phyloP scores from a whole-genome alignment of 1,140 invertebrate species.

The Chionoecetes opilio region DNA sequence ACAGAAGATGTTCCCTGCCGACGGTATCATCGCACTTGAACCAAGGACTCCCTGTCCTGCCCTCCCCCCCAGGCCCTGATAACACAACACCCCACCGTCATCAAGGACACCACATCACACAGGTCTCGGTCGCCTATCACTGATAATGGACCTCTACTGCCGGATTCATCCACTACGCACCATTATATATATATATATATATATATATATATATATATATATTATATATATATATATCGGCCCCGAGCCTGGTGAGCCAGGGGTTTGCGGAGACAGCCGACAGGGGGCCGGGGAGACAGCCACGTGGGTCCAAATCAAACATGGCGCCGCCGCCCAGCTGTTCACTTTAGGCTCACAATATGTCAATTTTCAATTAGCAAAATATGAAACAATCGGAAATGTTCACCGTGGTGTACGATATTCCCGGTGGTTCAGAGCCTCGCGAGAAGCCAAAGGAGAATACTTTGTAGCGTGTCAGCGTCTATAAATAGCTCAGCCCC shows the following conservation, averaged over 20 bases:
- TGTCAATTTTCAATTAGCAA: no score
- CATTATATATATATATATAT: conserved; percentile 35
- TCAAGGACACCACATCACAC: no score
- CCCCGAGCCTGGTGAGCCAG: neutral
- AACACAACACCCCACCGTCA: neutral
- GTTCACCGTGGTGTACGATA: no score
- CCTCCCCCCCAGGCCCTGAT: neutral
- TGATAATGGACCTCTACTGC: neutral
- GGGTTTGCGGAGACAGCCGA: neutral
- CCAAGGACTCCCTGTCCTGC: neutral
- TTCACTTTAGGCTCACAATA: neutral
- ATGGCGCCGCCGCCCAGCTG: conserved; percentile 45
- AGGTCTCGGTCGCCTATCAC: neutral
- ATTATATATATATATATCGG: conserved; percentile 46
- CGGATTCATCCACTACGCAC: neutral
- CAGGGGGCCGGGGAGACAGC: conserved; percentile 46
- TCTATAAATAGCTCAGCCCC: conserved; percentile 52
- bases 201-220: conserved; percentile 36
- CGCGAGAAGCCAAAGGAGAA: neutral
- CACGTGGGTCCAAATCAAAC: conserved; percentile 63
- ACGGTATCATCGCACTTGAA: neutral
- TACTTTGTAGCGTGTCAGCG: neutral
- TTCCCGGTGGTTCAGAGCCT: no score
- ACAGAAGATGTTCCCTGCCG: neutral
- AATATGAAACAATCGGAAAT: no score